Percentiles rank a stretch among this genome's conserved stretches.
Evolutionary conservation across 2,888 invertebrate species (phyloP).

Genomic region (Muschampia plurimacula): DNA sequence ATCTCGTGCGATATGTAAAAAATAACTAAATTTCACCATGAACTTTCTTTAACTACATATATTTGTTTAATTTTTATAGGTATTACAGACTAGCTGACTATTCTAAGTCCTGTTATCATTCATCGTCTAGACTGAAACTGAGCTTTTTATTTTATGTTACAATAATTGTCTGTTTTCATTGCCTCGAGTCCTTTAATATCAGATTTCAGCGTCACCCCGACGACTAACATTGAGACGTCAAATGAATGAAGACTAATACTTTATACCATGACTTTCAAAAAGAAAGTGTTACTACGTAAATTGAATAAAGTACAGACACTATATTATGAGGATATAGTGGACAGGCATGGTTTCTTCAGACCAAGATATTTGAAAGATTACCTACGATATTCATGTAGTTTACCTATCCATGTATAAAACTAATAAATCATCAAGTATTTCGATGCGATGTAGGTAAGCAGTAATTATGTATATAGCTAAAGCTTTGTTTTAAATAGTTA

Average conservation of each 20-base stretch:
- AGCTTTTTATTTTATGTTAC: constrained; percentile 10
- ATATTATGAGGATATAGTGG: constrained; percentile 21
- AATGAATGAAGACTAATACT: constrained; percentile 80
- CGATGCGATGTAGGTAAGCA: too few relatives aligned
- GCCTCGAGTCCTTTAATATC: constrained; percentile 53
- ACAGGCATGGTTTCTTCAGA: constrained; percentile 2
- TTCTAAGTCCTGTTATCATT: constrained; percentile 3
- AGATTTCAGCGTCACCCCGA: constrained; percentile 67
- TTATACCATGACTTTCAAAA: constrained; percentile 77
- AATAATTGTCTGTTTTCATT: constrained; percentile 48
- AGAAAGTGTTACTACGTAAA: constrained; percentile 70
- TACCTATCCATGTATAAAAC: too few relatives aligned
- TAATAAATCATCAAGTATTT: too few relatives aligned
- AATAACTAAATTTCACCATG: too few relatives aligned
- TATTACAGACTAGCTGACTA: background rate
- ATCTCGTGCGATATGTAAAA: too few relatives aligned
- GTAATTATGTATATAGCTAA: too few relatives aligned
- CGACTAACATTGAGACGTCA: constrained; percentile 78
- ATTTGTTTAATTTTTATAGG: too few relatives aligned
- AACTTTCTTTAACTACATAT: too few relatives aligned
- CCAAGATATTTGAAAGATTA: background rate
- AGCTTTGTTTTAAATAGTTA: too few relatives aligned
- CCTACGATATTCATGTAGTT: background rate
- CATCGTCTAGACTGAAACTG: constrained; percentile 20
- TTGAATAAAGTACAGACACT: constrained; percentile 64